Conservation (phyloP, 2,113 vertebrate genomes). For the Ciconia maguari region DNA sequence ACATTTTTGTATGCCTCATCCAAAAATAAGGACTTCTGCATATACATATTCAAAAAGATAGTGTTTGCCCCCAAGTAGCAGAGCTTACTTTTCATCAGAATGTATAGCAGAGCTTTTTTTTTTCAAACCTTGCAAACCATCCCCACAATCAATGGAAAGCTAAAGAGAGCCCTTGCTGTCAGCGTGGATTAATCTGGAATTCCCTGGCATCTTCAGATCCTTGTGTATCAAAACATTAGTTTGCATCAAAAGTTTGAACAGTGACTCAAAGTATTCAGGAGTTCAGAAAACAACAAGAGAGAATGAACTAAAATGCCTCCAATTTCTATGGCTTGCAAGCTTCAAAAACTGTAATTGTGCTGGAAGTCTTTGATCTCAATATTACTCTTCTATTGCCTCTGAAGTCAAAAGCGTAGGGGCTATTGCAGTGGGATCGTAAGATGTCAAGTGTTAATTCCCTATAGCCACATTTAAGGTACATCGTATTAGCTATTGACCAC, state of each 20-base stretch:
- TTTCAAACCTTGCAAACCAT: background rate
- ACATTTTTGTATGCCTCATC: background rate
- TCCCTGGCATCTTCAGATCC: background rate
- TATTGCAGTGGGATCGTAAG: background rate
- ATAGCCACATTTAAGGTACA: background rate
- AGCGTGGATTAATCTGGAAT: background rate
- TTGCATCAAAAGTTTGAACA: background rate
- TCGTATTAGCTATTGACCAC: background rate
- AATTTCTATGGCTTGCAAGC: background rate
- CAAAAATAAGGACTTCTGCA: background rate
- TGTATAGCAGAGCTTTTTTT: background rate
- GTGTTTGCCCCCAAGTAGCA: background rate
- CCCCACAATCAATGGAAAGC: background rate
- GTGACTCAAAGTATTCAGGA: background rate
- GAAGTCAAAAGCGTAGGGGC: background rate
- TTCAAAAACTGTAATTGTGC: slow-evolving; percentile 25
- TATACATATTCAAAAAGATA: background rate
- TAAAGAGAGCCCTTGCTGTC: background rate
- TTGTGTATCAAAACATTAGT: background rate
- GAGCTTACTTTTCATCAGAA: background rate
- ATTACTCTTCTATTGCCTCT: background rate
- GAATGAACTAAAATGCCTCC: background rate
- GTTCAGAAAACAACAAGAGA: background rate
- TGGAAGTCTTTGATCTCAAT: background rate
- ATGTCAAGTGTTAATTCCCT: background rate